Evolutionary conservation across 2,797 vertebrate species (phyloP).

Genomic region (Florisuga fusca): DNA sequence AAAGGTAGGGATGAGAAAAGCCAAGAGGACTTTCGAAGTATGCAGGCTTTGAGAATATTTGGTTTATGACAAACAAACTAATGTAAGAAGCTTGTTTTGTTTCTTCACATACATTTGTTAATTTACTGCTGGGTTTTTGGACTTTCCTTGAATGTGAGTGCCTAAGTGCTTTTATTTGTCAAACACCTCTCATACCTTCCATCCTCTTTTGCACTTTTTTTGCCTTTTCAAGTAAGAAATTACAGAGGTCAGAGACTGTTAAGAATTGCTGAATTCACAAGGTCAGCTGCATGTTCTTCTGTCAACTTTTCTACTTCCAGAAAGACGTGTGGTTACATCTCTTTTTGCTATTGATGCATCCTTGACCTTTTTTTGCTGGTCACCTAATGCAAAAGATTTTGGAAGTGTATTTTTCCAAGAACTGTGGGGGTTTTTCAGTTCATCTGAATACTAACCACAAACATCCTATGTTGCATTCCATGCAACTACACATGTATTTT

Average conservation of each 20-base stretch:
- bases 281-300: background rate
- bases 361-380: background rate
- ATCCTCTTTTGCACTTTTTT: background rate
- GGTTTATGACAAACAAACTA: conserved; percentile 1
- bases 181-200: background rate
- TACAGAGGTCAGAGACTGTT: background rate
- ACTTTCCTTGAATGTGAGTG: background rate
- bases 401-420: background rate
- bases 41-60: background rate
- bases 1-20: conserved; percentile 5
- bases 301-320: background rate
- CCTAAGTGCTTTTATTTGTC: background rate
- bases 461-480: background rate
- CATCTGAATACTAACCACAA: background rate
- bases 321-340: background rate
- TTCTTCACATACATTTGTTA: background rate
- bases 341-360: background rate
- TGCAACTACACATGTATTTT: background rate
- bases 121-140: conserved; percentile 31
- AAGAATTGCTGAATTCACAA: conserved; percentile 1
- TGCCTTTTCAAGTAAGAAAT: background rate
- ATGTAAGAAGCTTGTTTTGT: background rate
- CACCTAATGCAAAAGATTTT: background rate
- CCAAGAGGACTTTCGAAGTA: conserved; percentile 5
- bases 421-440: background rate